Conservation (phyloP, 2,888 invertebrate species). For the Drosophila silvestris region DNA sequence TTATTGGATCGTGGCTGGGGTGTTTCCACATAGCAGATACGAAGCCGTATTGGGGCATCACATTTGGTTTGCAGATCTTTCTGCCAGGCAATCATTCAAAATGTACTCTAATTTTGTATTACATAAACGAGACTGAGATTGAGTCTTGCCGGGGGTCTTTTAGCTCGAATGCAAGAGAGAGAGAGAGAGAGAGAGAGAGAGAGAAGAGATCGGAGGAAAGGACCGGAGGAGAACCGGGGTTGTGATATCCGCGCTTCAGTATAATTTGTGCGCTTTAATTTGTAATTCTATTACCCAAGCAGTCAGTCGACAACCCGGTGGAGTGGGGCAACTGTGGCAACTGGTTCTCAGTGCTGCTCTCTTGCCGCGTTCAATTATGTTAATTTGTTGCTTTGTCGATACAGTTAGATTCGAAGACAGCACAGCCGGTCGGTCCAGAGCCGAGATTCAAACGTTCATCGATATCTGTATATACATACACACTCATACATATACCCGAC, state of each 20-base stretch:
- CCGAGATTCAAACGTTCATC: conserved; percentile 52
- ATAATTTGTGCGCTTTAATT: conserved; percentile 81
- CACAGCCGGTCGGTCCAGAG: conserved; percentile 38
- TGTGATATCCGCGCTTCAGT: conserved; percentile 70
- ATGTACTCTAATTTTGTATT: conserved; percentile 78
- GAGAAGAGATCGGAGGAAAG: background rate
- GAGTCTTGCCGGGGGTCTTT: conserved; percentile 48
- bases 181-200: background rate
- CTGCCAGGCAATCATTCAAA: conserved; percentile 73
- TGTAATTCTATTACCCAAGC: conserved; percentile 79
- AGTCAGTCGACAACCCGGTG: conserved; percentile 31
- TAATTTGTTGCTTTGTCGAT: conserved; percentile 75
- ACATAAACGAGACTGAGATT: conserved; percentile 63
- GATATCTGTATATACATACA: conserved; percentile 39
- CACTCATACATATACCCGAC: background rate
- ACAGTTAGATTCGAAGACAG: conserved; percentile 70
- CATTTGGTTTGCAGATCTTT: conserved; percentile 75
- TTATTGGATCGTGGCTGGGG: conserved; percentile 22
- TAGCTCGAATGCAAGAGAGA: conserved; percentile 13
- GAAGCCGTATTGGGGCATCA: conserved; percentile 43
- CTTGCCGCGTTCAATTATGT: conserved; percentile 75
- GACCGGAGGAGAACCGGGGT: conserved; percentile 25
- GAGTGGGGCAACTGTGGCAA: conserved; percentile 54
- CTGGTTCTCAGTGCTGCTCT: conserved; percentile 63
- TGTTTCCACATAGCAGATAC: conserved; percentile 14